phyloP scores from a whole-genome alignment of 2,113 vertebrate species.

The Polyodon spathula region DNA sequence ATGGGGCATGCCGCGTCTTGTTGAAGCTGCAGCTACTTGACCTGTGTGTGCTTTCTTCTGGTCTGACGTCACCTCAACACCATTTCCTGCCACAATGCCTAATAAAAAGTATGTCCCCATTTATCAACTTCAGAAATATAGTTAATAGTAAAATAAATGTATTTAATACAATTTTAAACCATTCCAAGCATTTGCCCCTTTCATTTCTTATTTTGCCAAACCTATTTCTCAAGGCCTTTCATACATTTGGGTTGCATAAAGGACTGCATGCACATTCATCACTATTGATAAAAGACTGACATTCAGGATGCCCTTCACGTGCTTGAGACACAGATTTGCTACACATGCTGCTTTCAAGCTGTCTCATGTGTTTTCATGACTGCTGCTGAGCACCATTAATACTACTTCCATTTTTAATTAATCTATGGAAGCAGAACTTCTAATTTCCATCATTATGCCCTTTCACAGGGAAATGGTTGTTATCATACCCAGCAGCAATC shows the following conservation, averaged over 20 bases:
- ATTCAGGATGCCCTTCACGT: slow-evolving; percentile 52
- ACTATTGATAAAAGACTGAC: slow-evolving; percentile 45
- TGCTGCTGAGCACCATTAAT: slow-evolving; percentile 56
- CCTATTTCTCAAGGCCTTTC: slow-evolving; percentile 44
- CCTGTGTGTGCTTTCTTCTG: no score
- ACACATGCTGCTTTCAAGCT: slow-evolving; percentile 44
- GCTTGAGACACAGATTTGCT: slow-evolving; percentile 44
- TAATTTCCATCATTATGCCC: slow-evolving; percentile 57
- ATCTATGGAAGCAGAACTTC: slow-evolving; percentile 67
- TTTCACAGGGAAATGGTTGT: slow-evolving; percentile 64
- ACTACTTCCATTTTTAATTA: slow-evolving; percentile 66
- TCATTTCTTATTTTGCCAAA: slow-evolving; percentile 25
- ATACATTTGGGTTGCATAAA: slow-evolving; percentile 27
- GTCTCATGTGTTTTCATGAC: slow-evolving; percentile 44
- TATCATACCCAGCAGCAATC: slow-evolving; percentile 24
- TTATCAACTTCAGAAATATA: no score
- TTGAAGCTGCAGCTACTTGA: no score
- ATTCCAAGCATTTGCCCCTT: neutral
- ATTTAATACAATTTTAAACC: neutral
- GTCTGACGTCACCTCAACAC: no score
- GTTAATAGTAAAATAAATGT: no score
- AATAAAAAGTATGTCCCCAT: no score
- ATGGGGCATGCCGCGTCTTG: no score
- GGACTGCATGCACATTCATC: slow-evolving; percentile 31
- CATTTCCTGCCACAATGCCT: no score